A percentile compares a stretch with the other conserved stretches of the same genome.
Conservation (phyloP, 2,888 invertebrate genomes). For the Cheilosia impressa region DNA sequence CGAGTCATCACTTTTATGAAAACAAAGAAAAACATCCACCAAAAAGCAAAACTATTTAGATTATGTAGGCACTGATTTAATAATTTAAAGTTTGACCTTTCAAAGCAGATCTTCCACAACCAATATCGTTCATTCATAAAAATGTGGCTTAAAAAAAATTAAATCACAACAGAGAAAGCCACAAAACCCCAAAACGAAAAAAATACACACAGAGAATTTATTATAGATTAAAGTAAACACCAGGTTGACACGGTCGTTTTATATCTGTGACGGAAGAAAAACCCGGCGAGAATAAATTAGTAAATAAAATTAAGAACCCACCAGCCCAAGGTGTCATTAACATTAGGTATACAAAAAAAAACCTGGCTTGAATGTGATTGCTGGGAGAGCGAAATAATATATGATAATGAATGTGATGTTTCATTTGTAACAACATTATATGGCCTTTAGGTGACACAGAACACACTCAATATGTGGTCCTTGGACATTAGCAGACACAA, state of each 20-base stretch:
- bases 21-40: too few relatives aligned
- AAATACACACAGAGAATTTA: conserved; percentile 14
- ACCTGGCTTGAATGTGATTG: background rate
- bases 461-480: conserved; percentile 57
- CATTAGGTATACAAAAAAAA: conserved; percentile 3
- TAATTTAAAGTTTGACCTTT: conserved; percentile 11
- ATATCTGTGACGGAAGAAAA: conserved; percentile 20
- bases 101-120: conserved; percentile 14
- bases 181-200: background rate
- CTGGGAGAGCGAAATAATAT: conserved; percentile 27
- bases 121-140: conserved; percentile 56
- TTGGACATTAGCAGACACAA: conserved; percentile 56
- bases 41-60: background rate
- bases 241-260: conserved; percentile 34
- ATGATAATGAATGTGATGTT: conserved; percentile 65
- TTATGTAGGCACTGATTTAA: background rate
- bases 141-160: background rate
- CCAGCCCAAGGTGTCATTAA: conserved; percentile 47
- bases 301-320: conserved; percentile 57
- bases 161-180: too few relatives aligned
- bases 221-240: conserved; percentile 42
- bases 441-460: conserved; percentile 55
- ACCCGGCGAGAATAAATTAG: conserved; percentile 55
- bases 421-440: conserved; percentile 60
- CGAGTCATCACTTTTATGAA: too few relatives aligned